Evolutionary conservation across 2,797 vertebrate genomes (phyloP).

Genomic region (Semotilus atromaculatus): DNA sequence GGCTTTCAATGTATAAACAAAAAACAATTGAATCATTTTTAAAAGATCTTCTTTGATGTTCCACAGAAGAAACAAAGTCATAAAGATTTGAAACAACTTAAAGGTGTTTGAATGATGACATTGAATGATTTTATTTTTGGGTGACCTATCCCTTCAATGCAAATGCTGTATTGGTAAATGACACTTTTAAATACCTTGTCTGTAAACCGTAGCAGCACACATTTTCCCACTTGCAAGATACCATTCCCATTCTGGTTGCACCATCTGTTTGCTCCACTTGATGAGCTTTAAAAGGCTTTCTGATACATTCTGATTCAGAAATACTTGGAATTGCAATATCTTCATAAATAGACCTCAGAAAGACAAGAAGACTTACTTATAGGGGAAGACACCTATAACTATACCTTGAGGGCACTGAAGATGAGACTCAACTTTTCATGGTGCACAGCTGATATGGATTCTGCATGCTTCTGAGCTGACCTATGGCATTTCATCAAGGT

Average conservation of each 20-base stretch:
- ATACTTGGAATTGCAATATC: not conserved
- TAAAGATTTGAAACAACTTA: not conserved
- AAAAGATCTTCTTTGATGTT: not conserved
- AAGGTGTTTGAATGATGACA: not conserved
- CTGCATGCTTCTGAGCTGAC: slow-evolving; percentile 53
- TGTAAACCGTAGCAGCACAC: not conserved
- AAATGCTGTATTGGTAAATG: not conserved
- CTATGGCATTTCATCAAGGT: slow-evolving; percentile 54
- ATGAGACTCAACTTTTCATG: slow-evolving; percentile 22
- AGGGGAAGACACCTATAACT: not conserved
- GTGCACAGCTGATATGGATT: slow-evolving; percentile 8
- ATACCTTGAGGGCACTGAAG: not conserved
- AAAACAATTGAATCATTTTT: not conserved
- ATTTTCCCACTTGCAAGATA: not conserved
- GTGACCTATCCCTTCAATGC: not conserved
- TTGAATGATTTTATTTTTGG: not conserved
- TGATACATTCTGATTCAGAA: not conserved
- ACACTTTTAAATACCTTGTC: not conserved
- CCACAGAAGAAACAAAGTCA: not conserved
- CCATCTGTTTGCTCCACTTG: not conserved
- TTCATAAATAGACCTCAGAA: slow-evolving; percentile 7
- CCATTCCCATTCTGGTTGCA: not conserved
- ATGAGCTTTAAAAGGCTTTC: not conserved
- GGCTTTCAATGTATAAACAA: not conserved
- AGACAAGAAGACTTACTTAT: not conserved